phyloP scores from a whole-genome alignment of 2,888 invertebrate species.

The Flexamia atlantica region DNA sequence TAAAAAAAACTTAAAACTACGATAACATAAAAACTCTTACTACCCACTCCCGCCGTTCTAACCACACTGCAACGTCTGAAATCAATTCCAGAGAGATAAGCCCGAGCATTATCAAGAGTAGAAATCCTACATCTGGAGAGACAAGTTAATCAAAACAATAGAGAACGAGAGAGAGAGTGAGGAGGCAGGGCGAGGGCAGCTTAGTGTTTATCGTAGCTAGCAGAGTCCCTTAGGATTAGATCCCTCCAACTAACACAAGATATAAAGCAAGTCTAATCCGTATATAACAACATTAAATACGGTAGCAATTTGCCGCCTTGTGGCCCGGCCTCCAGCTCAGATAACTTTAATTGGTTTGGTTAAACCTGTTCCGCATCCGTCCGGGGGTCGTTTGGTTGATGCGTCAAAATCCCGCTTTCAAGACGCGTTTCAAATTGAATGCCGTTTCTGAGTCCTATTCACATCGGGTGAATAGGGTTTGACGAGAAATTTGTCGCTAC shows the following conservation, averaged over 20 bases:
- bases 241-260: conserved; percentile 61
- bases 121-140: conserved; percentile 20
- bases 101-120: conserved; percentile 24
- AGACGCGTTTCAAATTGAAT: conserved; percentile 5
- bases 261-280: conserved; percentile 65
- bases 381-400: conserved; percentile 5
- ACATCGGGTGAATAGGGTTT: too few species aligned
- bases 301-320: conserved; percentile 78
- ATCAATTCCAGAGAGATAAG: neutral
- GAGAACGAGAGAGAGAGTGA: conserved; percentile 37
- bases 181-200: conserved; percentile 41
- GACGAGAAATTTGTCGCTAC: too few species aligned
- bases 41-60: too few species aligned
- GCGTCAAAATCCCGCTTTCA: conserved; percentile 41
- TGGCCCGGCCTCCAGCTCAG: conserved; percentile 70
- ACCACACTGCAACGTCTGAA: too few species aligned
- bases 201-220: conserved; percentile 49
- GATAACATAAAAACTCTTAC: too few species aligned
- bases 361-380: conserved; percentile 20
- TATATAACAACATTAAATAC: conserved; percentile 77
- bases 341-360: conserved; percentile 57
- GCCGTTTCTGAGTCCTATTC: neutral
- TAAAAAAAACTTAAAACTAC: too few species aligned
- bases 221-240: conserved; percentile 61
- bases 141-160: conserved; percentile 58